Evolutionary conservation across 2,888 invertebrate species (phyloP), one percentile per base, ranked within the genome.

Genomic region (Ametastegia equiseti): DNA sequence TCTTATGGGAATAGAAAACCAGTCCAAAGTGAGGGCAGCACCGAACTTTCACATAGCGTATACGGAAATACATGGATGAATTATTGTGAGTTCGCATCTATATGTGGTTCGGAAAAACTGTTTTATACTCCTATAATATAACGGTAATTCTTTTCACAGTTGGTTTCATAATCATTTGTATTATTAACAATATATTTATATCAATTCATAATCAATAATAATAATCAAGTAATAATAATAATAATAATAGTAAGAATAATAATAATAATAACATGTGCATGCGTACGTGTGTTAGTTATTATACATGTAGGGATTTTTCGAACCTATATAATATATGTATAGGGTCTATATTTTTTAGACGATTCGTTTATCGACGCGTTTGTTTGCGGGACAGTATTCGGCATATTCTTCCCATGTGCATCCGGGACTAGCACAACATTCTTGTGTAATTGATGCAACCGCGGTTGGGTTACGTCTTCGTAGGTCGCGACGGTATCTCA

Each of bases 391-490:
- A 88, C 94, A 94, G 88, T 94, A 94, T 88, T 94, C 94, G 6
- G 94, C 94, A 86, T 94, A 94, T 88, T 94, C 94, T 87, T 94
- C 94, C 94, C 94, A 94, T 78, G 94, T 94, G 86, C 94, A 94
- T 39, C 93, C 93, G 2, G 92, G 88, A 60, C 92, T 92, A 84
- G 93, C 93, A 89, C 94, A 94, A 85, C 94, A 94, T 89, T 94
- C 94, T 63, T 93, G 92, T 15, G 94, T 94, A 54, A 94, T 94
- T 7, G 94, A 92, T 65, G 87, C 81, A 19, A 57, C 83, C 0
- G 89, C 86, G 47, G 91, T 89, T 30, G 91, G 86, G 36, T 88
- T 85, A 65, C 85, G 84, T 13, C 91, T 7, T 84, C 91, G 6
- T 83, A 78, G 39, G 30, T 88, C 86, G 42, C 93, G 91, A 63